Percentiles rank a stretch among this genome's conserved stretches.
Evolutionary conservation across 2,113 vertebrate species (phyloP).

Genomic region (Pomatorhinus ruficollis): DNA sequence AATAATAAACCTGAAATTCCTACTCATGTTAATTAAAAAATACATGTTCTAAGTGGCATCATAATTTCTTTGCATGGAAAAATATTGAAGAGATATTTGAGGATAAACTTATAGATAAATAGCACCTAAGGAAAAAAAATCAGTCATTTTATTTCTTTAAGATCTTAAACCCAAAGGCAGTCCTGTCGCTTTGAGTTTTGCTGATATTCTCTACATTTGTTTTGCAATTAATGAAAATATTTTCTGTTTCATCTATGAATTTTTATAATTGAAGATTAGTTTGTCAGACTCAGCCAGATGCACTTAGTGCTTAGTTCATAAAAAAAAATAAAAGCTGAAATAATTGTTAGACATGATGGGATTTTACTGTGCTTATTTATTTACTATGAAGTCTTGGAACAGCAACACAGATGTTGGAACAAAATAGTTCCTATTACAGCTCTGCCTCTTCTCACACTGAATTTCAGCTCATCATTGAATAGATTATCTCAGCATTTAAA

Average conservation of each 20-base stretch:
- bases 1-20: neutral
- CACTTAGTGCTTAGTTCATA: neutral
- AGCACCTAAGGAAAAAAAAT: neutral
- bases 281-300: neutral
- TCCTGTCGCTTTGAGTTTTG: neutral
- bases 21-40: neutral
- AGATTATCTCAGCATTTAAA: conserved; percentile 4
- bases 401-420: conserved; percentile 43
- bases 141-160: neutral
- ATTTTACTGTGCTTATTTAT: conserved; percentile 23
- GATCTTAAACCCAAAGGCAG: neutral
- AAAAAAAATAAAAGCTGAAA: neutral
- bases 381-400: conserved; percentile 22
- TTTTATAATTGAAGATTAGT: conserved; percentile 3
- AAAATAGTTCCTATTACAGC: neutral
- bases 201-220: neutral
- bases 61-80: neutral
- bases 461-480: neutral
- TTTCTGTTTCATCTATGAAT: neutral
- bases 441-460: neutral
- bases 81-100: neutral
- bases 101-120: neutral
- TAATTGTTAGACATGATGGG: neutral
- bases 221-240: conserved; percentile 4
- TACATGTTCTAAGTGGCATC: accelerated